Base-by-base conservation (phyloP, 2,797 vertebrate genomes). In the Syncerus caffer region DNA sequence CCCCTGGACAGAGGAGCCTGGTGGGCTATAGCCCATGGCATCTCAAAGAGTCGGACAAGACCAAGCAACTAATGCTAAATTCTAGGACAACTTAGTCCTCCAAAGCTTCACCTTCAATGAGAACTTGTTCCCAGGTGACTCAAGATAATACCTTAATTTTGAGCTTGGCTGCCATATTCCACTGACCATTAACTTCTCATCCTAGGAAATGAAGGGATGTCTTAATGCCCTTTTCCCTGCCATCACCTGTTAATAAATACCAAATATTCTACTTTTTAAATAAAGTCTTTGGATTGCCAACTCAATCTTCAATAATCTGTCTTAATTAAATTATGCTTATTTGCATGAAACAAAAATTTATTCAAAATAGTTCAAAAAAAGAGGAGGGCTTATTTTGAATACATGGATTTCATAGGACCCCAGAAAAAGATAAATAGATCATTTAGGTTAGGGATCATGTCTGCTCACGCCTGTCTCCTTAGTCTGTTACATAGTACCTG, bases 281-380 rank as follows among this genome's bases (percentile, higher is more conserved):
- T 23, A 25, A 83, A 34, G 23, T 71, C 27, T 96, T 91, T 91
- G 89, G 47, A 87, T 67, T 93, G 34, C 38, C 27, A 82, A 2
- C 34, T 96, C n/a, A 6, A 38, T 88, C 51, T n/a, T 13, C 64
- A 93, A 6, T 62, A 85, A 86, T 71, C 51, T 92, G 7, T 85
- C 57, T 89, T 95, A 92, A 74, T 58, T 94, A 74, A 16, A 88
- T 9, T 90, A 42, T 93, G 38, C 85, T 90, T 93, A 55, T 67
- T 74, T 94, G 14, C 17, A 90, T 91, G 51, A 21, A 89, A 38
- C n/a, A 88, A 89, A 92, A 90, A 85, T 95, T 29, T 82, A 23
- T 57, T 95, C 21, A 95, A 64, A 76, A 14, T 16, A n/a, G 1
- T 84, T 90, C 31, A 79, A 57, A 23, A 80, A 87, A 92, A 93